A percentile compares a stretch with the other conserved stretches of the same genome.
These are phyloP conservation scores for Peromyscus leucopus DNA, from an alignment of 2,113 vertebrate species.

Conservation along the genomic window DNA sequence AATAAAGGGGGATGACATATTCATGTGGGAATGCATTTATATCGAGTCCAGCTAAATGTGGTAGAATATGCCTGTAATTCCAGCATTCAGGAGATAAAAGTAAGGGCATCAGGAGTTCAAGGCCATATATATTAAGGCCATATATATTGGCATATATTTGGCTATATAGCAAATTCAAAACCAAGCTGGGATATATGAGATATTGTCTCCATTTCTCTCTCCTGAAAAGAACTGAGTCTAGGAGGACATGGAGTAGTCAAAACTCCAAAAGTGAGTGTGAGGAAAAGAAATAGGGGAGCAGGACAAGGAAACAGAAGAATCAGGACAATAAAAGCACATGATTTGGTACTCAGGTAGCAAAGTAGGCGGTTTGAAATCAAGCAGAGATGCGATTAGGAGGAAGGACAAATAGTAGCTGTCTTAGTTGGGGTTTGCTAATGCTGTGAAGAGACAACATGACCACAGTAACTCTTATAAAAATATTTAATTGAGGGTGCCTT, in stretches of 20 bases:
- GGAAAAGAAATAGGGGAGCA: neutral
- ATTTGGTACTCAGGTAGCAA: neutral
- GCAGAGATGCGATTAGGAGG: neutral
- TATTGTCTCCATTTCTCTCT: neutral
- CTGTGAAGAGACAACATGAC: neutral
- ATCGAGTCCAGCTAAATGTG: neutral
- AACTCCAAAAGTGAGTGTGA: neutral
- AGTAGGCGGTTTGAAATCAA: conserved; percentile 14
- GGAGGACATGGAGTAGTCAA: conserved; percentile 18
- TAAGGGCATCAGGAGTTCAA: neutral
- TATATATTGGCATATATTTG: neutral
- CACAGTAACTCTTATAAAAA: neutral
- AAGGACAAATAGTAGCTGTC: neutral
- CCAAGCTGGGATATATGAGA: neutral
- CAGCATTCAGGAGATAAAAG: neutral
- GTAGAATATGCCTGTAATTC: neutral
- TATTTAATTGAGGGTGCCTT: neutral
- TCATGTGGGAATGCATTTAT: neutral
- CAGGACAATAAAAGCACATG: neutral
- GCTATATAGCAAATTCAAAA: neutral
- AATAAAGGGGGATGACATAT: neutral
- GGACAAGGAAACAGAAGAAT: neutral
- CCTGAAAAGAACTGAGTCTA: neutral
- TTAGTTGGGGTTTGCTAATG: neutral
- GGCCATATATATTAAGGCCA: neutral